phyloP scores from a whole-genome alignment of 2,888 invertebrate species.

The Ligdia adustata region DNA sequence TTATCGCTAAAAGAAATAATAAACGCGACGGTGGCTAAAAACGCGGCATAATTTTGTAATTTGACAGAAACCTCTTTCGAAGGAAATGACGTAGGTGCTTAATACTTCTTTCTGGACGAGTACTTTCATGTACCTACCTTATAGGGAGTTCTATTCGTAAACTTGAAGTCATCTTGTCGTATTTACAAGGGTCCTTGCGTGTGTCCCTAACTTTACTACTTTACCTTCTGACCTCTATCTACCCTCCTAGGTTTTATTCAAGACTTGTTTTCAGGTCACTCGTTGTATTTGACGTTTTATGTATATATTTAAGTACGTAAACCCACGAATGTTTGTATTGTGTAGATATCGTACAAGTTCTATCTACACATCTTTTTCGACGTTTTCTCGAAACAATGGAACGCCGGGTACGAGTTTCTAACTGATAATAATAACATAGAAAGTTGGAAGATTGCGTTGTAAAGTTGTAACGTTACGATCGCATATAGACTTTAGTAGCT shows the following conservation, averaged over 20 bases:
- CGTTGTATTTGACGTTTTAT: conserved; percentile 12
- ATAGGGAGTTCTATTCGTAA: no score
- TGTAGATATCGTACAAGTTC: neutral
- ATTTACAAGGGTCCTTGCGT: neutral
- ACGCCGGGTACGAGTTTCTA: conserved; percentile 22
- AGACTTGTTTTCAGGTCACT: conserved; percentile 10
- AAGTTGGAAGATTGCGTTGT: conserved; percentile 21
- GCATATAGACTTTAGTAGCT: conserved; percentile 1
- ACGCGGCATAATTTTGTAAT: no score
- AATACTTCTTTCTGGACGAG: no score
- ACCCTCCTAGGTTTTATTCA: conserved; percentile 17
- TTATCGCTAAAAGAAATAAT: no score
- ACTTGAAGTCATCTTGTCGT: no score
- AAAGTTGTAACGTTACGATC: conserved; percentile 6
- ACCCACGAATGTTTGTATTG: neutral
- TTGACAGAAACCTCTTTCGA: no score
- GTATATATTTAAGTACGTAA: conserved; percentile 4
- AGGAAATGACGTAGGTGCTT: no score
- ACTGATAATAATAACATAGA: conserved; percentile 23
- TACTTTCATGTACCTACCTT: no score
- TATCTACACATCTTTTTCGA: neutral
- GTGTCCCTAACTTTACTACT: conserved; percentile 2
- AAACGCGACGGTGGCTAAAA: no score
- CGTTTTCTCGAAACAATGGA: conserved; percentile 18
- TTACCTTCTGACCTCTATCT: conserved; percentile 12